Evolutionary conservation across 2,797 vertebrate species (phyloP).

Genomic region (Acomys russatus): DNA sequence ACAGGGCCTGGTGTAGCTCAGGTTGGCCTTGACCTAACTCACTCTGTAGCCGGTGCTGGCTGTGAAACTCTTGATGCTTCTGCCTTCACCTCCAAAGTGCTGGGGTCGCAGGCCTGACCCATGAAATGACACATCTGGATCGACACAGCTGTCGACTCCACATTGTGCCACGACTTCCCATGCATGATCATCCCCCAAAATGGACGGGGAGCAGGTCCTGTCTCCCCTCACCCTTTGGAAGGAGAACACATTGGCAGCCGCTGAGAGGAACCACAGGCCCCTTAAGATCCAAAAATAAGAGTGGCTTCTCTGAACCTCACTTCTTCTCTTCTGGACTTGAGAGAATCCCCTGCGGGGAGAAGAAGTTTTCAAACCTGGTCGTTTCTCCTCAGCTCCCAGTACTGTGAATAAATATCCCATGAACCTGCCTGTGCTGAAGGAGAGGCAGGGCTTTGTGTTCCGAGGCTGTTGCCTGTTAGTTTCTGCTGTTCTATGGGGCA

Average conservation of each 20-base stretch:
- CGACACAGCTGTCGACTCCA: constrained; percentile 13
- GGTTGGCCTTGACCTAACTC: not conserved
- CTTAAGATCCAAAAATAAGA: not conserved
- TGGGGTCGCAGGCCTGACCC: not conserved
- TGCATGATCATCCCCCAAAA: not conserved
- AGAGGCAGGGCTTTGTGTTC: not conserved
- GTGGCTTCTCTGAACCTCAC: constrained; percentile 8
- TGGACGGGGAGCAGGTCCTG: not conserved
- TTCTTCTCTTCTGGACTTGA: constrained; percentile 24
- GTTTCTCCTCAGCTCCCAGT: not conserved
- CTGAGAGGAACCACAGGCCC: not conserved
- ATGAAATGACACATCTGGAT: not conserved
- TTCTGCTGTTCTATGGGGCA: not conserved
- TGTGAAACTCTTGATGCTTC: not conserved
- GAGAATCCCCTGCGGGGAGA: not conserved
- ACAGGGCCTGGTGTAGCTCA: not conserved
- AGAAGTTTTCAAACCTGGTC: constrained; percentile 42
- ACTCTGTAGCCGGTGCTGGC: not conserved
- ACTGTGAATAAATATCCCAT: not conserved
- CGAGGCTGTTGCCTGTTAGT: not conserved
- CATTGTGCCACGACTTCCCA: not conserved
- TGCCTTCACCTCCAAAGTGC: not conserved
- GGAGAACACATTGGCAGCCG: not conserved
- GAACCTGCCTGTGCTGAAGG: not conserved
- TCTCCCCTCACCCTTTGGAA: not conserved